These are phyloP conservation scores for Eulemur rubriventer DNA, from an alignment of 2,797 vertebrate genomes.

Conservation along the genomic window DNA sequence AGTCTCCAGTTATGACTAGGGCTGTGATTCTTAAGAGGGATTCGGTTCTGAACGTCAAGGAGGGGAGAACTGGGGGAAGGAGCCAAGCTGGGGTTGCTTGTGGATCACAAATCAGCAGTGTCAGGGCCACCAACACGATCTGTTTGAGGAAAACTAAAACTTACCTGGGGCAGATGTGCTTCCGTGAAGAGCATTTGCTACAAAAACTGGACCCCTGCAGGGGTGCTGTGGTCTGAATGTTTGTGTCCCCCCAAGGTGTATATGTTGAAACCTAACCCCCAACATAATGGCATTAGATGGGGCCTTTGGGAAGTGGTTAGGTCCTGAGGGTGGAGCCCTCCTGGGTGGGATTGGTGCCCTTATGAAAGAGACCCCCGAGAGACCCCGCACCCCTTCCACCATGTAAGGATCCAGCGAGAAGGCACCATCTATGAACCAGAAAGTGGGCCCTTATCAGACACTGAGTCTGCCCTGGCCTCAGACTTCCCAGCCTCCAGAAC, in stretches of 20 bases:
- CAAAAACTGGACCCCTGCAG: not conserved
- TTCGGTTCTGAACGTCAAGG: not conserved
- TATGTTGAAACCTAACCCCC: no score
- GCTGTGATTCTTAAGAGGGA: not conserved
- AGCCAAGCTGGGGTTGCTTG: accelerated
- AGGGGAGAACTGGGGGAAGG: accelerated
- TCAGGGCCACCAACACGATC: accelerated
- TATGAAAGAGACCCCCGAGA: not conserved
- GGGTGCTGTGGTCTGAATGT: not conserved
- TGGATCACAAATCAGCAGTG: not conserved
- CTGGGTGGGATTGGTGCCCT: not conserved
- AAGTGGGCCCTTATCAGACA: not conserved
- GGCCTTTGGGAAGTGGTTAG: not conserved
- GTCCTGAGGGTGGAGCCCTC: not conserved
- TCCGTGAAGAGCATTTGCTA: accelerated
- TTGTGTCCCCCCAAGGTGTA: no score
- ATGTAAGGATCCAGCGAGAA: not conserved
- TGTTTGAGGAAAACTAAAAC: not conserved
- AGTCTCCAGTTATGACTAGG: not conserved
- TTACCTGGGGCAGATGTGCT: accelerated
- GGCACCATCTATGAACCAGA: not conserved
- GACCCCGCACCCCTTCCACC: not conserved
- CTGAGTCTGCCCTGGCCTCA: not conserved
- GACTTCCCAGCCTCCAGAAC: not conserved
- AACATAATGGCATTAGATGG: not conserved